These are phyloP conservation scores for Lutjanus campechanus DNA, from an alignment of 2,797 vertebrate genomes.

Conservation along the genomic window DNA sequence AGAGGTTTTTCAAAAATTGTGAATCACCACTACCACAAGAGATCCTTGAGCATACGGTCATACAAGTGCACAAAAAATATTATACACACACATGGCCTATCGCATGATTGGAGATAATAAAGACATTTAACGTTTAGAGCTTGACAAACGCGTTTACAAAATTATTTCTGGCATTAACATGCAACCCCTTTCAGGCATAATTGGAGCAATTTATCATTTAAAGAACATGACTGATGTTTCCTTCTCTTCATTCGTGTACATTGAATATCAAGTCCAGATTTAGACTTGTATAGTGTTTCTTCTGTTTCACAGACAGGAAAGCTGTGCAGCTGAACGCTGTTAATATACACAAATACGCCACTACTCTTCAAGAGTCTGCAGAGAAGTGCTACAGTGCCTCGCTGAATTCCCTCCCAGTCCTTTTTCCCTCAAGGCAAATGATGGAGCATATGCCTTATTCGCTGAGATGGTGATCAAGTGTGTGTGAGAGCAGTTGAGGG, in stretches of 20 bases:
- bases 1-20: no score
- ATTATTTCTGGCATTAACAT: constrained; percentile 20
- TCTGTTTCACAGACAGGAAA: constrained; percentile 31
- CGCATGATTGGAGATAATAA: neutral
- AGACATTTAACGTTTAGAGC: constrained; percentile 1
- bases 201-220: constrained; percentile 15
- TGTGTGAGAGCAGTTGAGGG: constrained; percentile 61
- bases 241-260: constrained; percentile 12
- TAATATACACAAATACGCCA: constrained; percentile 20
- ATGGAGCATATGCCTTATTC: constrained; percentile 72
- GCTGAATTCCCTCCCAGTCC: constrained; percentile 67
- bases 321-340: constrained; percentile 22
- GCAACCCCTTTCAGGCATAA: constrained; percentile 16
- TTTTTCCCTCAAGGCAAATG: constrained; percentile 73
- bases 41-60: no score
- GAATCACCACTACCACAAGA: no score
- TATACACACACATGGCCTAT: no score
- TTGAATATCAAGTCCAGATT: constrained; percentile 40
- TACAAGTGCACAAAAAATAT: no score
- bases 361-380: constrained; percentile 36
- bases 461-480: constrained; percentile 69
- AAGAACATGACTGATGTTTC: constrained; percentile 30
- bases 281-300: constrained; percentile 29
- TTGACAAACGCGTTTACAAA: constrained; percentile 1
- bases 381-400: constrained; percentile 50